Evolutionary conservation across 2,113 vertebrate genomes (phyloP), one percentile per base, ranked within the genome.

Genomic region (Scomber japonicus): DNA sequence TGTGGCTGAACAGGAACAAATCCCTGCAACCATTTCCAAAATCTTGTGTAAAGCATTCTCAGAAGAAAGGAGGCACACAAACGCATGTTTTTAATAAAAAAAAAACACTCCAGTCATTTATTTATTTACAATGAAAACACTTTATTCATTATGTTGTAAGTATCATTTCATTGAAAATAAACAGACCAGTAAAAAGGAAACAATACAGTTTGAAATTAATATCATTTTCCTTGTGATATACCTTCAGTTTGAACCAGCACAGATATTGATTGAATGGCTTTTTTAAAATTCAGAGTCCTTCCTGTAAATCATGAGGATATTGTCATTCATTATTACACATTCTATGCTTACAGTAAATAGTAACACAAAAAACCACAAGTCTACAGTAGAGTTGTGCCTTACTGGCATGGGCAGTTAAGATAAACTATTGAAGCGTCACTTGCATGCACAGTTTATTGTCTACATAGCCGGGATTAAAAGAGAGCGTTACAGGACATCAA

Each of bases 81-180:
- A 61, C 16, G 17, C 4, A 61, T 21, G 21, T 45, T 54, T 49
- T 59, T 19, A 35, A 55, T 55, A 35, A 63, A 19, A 5, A 63
- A 45, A 10, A 64, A 63, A 48, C 17, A 61, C 64, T 9, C 9
- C 16, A 61, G 11, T 71, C 60, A 55, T 9, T 35, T 11, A 46
- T 81, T 71, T 86, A 85, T 92, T 94, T 88, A 93, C 85, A 89
- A 91, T 92, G 94, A 93, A 93, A 93, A 94, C 89, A 93, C 87
- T 93, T 93, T 92, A 93, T 94, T 93, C 50, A 68, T 92, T 69
- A 87, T 89, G 83, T 90, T 80, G 72, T 89, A 73, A 74, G 80
- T 70, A 80, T 89, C 68, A 69, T 87, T 75, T 92, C 66, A 86
- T 78, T 90, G 84, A 84, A 93, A 94, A 94, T 81, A 78, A 91